These are phyloP conservation scores for Fragum whitleyi DNA, from an alignment of 2,888 invertebrate species.

Conservation along the genomic window DNA sequence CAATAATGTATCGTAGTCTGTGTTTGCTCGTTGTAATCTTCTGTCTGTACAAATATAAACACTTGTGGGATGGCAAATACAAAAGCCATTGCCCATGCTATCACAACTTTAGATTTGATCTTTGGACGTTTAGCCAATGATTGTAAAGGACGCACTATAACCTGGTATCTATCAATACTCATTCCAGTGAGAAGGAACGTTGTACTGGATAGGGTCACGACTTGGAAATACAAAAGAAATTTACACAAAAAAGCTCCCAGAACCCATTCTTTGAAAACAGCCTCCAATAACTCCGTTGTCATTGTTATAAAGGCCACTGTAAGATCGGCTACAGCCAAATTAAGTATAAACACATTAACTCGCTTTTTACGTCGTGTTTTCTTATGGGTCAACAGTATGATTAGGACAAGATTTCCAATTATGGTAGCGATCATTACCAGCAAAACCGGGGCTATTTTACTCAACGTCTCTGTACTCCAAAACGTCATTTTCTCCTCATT, in stretches of 20 bases:
- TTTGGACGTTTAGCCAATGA: constrained; percentile 79
- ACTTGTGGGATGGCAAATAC: constrained; percentile 85
- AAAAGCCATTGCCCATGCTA: constrained; percentile 85
- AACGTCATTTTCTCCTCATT: constrained; percentile 47
- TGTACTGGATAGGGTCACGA: constrained; percentile 84
- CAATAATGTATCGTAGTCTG: constrained; percentile 82
- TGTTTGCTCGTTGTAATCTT: constrained; percentile 73
- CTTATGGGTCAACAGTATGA: constrained; percentile 82
- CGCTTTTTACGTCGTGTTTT: constrained; percentile 79
- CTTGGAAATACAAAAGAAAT: constrained; percentile 84
- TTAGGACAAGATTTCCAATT: constrained; percentile 84
- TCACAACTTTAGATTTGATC: constrained; percentile 82
- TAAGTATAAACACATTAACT: constrained; percentile 85
- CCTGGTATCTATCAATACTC: constrained; percentile 85
- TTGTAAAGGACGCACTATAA: constrained; percentile 85
- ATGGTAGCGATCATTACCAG: constrained; percentile 84
- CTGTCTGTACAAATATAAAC: constrained; percentile 85
- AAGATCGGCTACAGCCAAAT: constrained; percentile 85
- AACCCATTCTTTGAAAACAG: constrained; percentile 85
- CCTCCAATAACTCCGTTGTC: constrained; percentile 85
- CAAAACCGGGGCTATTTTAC: constrained; percentile 66
- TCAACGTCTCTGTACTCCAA: constrained; percentile 66
- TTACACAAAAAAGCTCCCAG: constrained; percentile 85
- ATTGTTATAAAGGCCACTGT: constrained; percentile 85
- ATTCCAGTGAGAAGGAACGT: constrained; percentile 85